Evolutionary conservation across 30 jellyfish, hydroid and myxozoan species (phyloP), one percentile per base, ranked within the genome.

Genomic region (Chironex yamaguchii): DNA sequence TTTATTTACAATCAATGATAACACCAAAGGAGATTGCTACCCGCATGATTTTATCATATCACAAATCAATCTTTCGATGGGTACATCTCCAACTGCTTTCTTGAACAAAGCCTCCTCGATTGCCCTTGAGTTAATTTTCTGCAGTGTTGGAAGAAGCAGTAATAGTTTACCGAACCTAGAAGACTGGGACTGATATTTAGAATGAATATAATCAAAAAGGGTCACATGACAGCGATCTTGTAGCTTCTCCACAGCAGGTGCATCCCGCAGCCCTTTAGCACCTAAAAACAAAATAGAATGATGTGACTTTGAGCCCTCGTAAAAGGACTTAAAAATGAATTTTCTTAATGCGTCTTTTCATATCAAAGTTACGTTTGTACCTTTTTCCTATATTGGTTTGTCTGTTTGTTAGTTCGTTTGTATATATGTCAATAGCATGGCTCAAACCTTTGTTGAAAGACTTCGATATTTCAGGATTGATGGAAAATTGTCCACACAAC

Each of bases 151-250:
- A 3, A 84, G 21, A 28, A 82, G 62, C 42, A 90, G 82, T 76
- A 89, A 66, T 35, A 89, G 75, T 66, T 86, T 75, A n/a, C 97
- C 97, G 71, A 90, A 90, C 74, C 88, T 72, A 22, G 94, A 78
- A 0, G 85, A 75, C 42, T 82, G 90, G 11, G 89, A 34, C 1
- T 94, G 91, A 72, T 52, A 67, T 76, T 84, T 86, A 21, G 89
- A 13, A 3, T 87, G 85, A 35, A 83, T 82, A 79, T 90, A 90
- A 64, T 78, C 95, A 30, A 86, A 73, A 33, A 90, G 89, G 33
- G 91, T 80, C 13, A 82, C 76, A 65, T 90, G 97, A 36, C 97
- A 90, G 22, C 89, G 49, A 53, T 90, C 97, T 25, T 86, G 97
- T 17, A 74, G 29, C 14, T 62, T 42, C 34, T 83, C 95, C 26